Conservation (phyloP, 2,113 vertebrate genomes). For the Alligator sinensis region DNA sequence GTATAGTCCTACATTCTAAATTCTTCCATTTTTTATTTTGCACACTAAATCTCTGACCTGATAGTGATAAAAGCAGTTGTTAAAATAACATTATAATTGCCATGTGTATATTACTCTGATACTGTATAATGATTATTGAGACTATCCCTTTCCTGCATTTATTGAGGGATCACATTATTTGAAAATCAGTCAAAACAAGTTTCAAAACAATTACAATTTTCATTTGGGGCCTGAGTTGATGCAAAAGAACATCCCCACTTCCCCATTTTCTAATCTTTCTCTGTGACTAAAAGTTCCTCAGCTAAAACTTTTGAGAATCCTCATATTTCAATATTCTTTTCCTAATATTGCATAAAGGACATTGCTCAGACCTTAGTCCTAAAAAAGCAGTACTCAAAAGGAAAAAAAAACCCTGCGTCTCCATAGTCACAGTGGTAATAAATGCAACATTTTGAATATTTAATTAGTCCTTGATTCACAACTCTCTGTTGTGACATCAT, state of each 20-base stretch:
- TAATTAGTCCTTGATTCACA: background rate
- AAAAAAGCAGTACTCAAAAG: background rate
- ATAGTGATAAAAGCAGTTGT: background rate
- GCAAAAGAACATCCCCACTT: background rate
- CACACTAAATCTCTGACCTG: background rate
- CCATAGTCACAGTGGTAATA: background rate
- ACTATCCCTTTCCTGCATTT: too few species aligned
- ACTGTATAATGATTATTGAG: background rate
- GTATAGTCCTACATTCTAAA: background rate
- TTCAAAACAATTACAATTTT: background rate
- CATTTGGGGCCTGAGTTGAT: background rate
- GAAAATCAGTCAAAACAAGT: too few species aligned
- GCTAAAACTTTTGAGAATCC: background rate
- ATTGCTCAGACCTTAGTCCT: background rate
- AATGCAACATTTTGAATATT: background rate
- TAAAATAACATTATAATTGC: background rate
- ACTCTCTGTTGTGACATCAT: background rate
- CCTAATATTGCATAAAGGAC: background rate
- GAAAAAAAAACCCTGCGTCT: fast-evolving
- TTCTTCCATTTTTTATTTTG: background rate
- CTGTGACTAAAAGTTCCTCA: background rate
- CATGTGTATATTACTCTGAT: background rate
- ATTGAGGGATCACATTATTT: too few species aligned
- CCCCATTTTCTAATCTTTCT: background rate
- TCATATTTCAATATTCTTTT: background rate